Evolutionary conservation across 2,888 invertebrate species (phyloP), one percentile per base, ranked within the genome.

Genomic region (Axea sp.): DNA sequence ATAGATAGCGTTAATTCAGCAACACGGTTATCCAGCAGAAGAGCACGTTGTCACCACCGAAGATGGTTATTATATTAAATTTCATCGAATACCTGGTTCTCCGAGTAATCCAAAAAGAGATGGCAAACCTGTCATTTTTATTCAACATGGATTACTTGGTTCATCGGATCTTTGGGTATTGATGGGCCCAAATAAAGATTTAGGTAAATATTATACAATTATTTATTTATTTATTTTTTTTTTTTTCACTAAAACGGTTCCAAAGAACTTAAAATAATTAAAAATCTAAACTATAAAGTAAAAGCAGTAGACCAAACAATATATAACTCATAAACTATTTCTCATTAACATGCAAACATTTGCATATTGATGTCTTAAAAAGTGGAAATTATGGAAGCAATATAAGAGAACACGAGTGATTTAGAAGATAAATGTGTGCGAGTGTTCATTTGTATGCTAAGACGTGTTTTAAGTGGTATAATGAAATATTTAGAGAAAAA

Each of bases 141-240:
- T 85, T n/a, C 81, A 82, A 35, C 85, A 85, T 33, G 86, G 85
- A 17, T 0, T 84, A 0, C 1, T 79, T 0, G 76, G 73, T 0
- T 81, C 86, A 1, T 85, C 87, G 0, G 87, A 87, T 43, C 14
- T 67, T 0, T 87, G 84, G 84, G 81, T 85, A 4, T 51, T 85
- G 1, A 11, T 76, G 6, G 87, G 85, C 1, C 79, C 84, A 5
- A 49, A 75, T 0, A 81, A 79, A 69, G 85, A 86, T 77, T 77
- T 87, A 6, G 83, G 87, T 87, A 79, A 80, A 39, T 57, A 6
- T 17, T 5, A 41, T 24, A 33, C n/a, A n/a, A n/a, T n/a, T n/a
- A n/a, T n/a, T n/a, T n/a, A n/a, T n/a, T n/a, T n/a, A n/a, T n/a
- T n/a, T n/a, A n/a, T n/a, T n/a, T n/a, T n/a, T n/a, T n/a, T 41